A percentile compares a stretch with the other conserved stretches of the same genome.
Evolutionary conservation across 2,888 invertebrate species (phyloP).

Genomic region (Crocallis elinguaria): DNA sequence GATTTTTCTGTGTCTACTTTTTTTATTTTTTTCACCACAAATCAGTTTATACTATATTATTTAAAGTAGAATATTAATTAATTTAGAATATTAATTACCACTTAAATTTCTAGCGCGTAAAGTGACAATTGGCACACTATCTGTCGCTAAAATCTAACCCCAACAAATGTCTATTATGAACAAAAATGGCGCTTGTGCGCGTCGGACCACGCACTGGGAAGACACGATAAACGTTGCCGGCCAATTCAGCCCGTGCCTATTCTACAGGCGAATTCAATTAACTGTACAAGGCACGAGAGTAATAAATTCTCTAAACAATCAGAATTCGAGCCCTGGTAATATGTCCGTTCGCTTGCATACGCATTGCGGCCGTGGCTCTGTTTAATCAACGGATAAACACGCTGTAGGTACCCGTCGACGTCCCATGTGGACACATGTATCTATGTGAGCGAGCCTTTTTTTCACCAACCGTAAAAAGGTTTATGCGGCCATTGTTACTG

Average conservation of each 20-base stretch:
- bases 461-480: slow-evolving; percentile 62
- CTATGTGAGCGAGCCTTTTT: slow-evolving; percentile 56
- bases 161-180: slow-evolving; percentile 49
- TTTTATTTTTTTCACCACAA: no score
- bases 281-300: slow-evolving; percentile 83
- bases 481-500: slow-evolving; percentile 65
- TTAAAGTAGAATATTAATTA: neutral
- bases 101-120: no score
- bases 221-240: slow-evolving; percentile 73
- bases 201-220: slow-evolving; percentile 65
- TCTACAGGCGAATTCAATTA: slow-evolving; percentile 84
- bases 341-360: slow-evolving; percentile 82
- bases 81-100: neutral
- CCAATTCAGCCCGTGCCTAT: slow-evolving; percentile 78
- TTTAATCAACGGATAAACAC: slow-evolving; percentile 83
- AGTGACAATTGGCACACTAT: neutral
- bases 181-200: slow-evolving; percentile 58
- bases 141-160: slow-evolving; percentile 40
- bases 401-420: slow-evolving; percentile 55
- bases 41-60: no score
- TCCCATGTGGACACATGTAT: slow-evolving; percentile 64
- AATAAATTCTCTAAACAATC: slow-evolving; percentile 85
- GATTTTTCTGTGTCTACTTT: no score
- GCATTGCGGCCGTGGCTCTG: slow-evolving; percentile 79
- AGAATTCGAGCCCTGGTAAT: slow-evolving; percentile 84